Evolutionary conservation across 2,113 vertebrate genomes (phyloP).

Genomic region (Trematocara unimaculatum): DNA sequence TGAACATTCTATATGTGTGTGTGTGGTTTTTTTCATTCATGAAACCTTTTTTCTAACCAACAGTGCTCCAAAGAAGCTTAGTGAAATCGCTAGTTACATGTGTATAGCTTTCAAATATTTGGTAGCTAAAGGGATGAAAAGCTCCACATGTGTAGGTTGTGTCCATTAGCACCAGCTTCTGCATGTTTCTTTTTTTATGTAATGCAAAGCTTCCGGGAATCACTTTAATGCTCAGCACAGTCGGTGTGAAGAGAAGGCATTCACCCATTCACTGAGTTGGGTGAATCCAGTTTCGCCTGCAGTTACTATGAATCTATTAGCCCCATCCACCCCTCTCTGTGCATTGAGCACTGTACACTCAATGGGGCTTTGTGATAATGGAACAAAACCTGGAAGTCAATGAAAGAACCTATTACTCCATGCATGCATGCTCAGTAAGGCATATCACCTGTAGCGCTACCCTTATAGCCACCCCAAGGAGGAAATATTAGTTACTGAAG

Average conservation of each 20-base stretch:
- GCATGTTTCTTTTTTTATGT: neutral
- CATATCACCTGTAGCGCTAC: neutral
- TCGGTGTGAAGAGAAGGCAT: neutral
- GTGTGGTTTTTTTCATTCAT: neutral
- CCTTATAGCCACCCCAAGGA: neutral
- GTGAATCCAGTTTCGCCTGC: neutral
- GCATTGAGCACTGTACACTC: neutral
- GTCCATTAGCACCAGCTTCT: neutral
- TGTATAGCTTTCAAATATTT: neutral
- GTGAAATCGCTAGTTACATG: neutral
- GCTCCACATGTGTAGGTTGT: neutral
- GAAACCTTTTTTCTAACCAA: neutral
- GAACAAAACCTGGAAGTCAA: conserved; percentile 17
- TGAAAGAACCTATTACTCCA: conserved; percentile 19
- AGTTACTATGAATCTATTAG: conserved; percentile 13
- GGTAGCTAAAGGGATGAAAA: neutral
- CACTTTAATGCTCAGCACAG: neutral
- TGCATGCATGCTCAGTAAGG: conserved; percentile 18
- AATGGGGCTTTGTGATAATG: conserved; percentile 16
- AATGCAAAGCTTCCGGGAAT: neutral
- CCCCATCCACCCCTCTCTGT: neutral
- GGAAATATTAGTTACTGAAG: neutral
- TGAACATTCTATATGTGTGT: neutral
- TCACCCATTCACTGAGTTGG: neutral
- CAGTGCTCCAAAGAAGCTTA: neutral